Base-by-base conservation (phyloP, 2,888 invertebrate genomes). In the Achlya flavicornis region DNA sequence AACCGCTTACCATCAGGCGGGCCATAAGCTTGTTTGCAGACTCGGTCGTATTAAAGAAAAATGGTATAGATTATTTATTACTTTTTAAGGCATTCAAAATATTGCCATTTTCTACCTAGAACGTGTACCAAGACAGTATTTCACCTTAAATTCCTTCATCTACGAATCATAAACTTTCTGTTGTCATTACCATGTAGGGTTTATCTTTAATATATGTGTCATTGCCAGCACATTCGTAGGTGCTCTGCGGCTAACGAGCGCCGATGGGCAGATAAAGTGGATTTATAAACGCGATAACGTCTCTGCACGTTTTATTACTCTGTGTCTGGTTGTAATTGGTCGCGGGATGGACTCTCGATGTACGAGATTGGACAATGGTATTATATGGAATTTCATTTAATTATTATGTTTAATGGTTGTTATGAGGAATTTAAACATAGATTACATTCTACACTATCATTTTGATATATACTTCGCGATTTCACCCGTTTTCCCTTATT, bases 271-370 rank as follows among this genome's bases (percentile, higher is more conserved):
- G 76, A 78, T 73, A 74, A 66, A 68, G 61, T 62, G 64, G 73
- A 77, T 77, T 72, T 75, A 83, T 72, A 61, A 62, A 33, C 71
- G 75, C 73, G 73, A 63, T 66, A 65, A 65, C 38, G 72, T 74
- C 78, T 77, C 78, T 76, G 77, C 71, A 74, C 77, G 75, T 82
- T 84, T 83, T 84, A 84, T 84, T 83, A 73, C 79, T 77, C 77
- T 81, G 76, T 78, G 77, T 61, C 59, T 61, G 48, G 63, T 63
- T 80, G 77, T 85, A 86, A 84, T 85, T 85, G 85, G 84, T 73
- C 65, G 76, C 72, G 66, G 72, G 71, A 67, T 66, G 71, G 69
- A 74, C 70, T 62, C 60, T 59, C 46, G 46, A n/a, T n/a, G 61
- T 61, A 48, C 73, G 26, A 62, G 41, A 63, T 62, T 53, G 46